Evolutionary conservation across 2,113 vertebrate genomes (phyloP).

Genomic region (Crotalus horridus): DNA sequence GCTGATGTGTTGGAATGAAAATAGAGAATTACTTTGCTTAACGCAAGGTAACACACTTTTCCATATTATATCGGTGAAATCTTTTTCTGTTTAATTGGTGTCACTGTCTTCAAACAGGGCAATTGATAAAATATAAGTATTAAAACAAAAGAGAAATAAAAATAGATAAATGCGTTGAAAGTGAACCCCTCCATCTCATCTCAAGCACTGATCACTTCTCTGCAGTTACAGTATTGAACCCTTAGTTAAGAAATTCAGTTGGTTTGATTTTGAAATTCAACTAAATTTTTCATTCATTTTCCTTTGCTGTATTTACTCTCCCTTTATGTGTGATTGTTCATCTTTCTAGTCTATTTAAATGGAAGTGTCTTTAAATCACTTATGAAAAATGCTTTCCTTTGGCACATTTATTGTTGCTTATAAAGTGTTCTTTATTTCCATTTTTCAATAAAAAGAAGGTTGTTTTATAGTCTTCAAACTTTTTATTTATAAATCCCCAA

Average conservation of each 20-base stretch:
- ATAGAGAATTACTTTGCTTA: neutral
- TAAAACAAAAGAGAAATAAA: neutral
- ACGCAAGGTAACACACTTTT: rapidly evolving
- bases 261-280: neutral
- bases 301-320: constrained; percentile 59
- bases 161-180: neutral
- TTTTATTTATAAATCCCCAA: neutral
- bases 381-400: neutral
- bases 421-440: constrained; percentile 1
- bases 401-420: neutral
- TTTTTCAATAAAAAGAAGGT: neutral
- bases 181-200: neutral
- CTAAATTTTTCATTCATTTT: neutral
- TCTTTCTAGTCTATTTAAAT: constrained; percentile 48
- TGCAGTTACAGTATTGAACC: neutral
- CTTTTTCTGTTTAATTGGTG: neutral
- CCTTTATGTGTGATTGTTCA: constrained; percentile 60
- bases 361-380: constrained; percentile 37
- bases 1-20: neutral
- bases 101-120: neutral
- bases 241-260: neutral
- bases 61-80: neutral
- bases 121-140: neutral
- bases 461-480: neutral
- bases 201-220: neutral